Conservation (phyloP, 2,113 vertebrate species). For the Brachyhypopomus gauderio region DNA sequence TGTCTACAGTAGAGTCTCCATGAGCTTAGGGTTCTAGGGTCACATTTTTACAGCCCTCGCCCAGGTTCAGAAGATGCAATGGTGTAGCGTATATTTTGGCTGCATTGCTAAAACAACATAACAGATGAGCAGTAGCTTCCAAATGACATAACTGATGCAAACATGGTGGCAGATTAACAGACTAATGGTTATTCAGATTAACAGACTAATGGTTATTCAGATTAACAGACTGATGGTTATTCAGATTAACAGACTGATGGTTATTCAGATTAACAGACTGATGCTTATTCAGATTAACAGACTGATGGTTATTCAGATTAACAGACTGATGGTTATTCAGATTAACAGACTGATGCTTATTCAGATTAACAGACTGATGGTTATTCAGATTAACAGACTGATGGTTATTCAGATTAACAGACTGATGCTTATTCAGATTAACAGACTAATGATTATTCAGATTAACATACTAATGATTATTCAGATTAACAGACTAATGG, state of each 20-base stretch:
- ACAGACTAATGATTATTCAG: constrained; percentile 16
- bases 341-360: neutral
- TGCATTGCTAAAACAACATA: no score
- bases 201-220: no score
- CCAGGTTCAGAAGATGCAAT: no score
- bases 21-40: no score
- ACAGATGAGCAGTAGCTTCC: no score
- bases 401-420: constrained; percentile 10
- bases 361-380: constrained; percentile 12
- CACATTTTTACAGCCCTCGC: no score
- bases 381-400: constrained; percentile 12
- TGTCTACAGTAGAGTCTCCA: no score
- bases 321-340: constrained; percentile 16
- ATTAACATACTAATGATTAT: constrained; percentile 2
- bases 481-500: constrained; percentile 14
- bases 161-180: no score
- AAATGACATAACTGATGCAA: no score
- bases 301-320: constrained; percentile 11
- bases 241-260: neutral
- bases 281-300: constrained; percentile 9
- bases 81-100: no score
- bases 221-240: neutral
- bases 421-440: constrained; percentile 9
- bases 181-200: no score
- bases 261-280: constrained; percentile 12